phyloP scores from a whole-genome alignment of 2,797 vertebrate genomes.

The Manis javanica region DNA sequence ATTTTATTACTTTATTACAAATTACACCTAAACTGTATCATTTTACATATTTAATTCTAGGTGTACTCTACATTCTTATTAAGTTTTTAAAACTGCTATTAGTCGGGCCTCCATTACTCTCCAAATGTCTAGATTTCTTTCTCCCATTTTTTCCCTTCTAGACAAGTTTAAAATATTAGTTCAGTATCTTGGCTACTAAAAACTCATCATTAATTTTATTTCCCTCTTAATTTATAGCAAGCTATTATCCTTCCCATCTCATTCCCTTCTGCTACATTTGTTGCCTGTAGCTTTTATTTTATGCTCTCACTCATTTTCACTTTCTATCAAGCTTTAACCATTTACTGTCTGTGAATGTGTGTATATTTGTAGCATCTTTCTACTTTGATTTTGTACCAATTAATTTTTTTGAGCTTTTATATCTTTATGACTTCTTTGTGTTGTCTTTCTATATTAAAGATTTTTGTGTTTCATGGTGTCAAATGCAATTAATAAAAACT shows the following conservation, averaged over 20 bases:
- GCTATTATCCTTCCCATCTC: slow-evolving; percentile 38
- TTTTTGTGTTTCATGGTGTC: background rate
- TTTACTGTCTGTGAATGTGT: background rate
- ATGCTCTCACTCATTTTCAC: slow-evolving; percentile 8
- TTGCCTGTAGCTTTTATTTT: slow-evolving; percentile 63
- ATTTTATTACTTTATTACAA: slow-evolving; percentile 65
- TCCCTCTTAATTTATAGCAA: slow-evolving; percentile 59
- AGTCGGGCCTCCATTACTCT: slow-evolving; percentile 32
- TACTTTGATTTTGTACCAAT: background rate
- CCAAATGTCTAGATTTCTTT: slow-evolving; percentile 14
- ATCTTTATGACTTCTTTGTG: background rate
- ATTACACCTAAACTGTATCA: slow-evolving; percentile 28
- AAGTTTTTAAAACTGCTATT: slow-evolving; percentile 54
- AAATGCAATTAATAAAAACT: background rate
- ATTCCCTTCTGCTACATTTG: slow-evolving; percentile 49
- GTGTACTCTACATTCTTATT: slow-evolving; percentile 36
- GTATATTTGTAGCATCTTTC: background rate
- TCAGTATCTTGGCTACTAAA: slow-evolving; percentile 67
- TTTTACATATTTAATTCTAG: slow-evolving; percentile 59
- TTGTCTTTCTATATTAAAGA: background rate
- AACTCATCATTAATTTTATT: slow-evolving; percentile 75
- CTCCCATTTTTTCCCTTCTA: background rate
- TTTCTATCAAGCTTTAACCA: background rate
- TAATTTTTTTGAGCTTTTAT: background rate
- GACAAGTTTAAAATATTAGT: slow-evolving; percentile 72